phyloP scores from a whole-genome alignment of 2,113 vertebrate genomes.

The Petrocephalus microphthalmus region DNA sequence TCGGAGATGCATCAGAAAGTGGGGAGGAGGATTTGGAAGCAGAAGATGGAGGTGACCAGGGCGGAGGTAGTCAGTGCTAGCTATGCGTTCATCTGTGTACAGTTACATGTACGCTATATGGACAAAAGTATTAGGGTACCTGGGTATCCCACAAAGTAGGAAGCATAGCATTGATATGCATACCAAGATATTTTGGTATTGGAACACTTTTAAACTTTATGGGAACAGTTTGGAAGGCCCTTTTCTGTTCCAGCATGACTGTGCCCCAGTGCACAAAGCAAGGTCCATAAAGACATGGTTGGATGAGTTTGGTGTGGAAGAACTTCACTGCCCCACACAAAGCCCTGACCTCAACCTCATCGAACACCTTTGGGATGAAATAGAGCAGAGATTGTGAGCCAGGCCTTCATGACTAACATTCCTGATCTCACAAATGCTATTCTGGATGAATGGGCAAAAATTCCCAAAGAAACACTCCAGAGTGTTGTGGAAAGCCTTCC shows the following conservation, averaged over 20 bases:
- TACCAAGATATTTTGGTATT: background rate
- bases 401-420: background rate
- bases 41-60: constrained; percentile 45
- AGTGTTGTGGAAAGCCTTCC: background rate
- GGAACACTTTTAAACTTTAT: too few species aligned
- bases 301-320: background rate
- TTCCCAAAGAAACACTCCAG: background rate
- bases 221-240: background rate
- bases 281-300: background rate
- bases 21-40: constrained; percentile 54
- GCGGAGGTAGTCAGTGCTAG: constrained; percentile 36
- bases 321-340: background rate
- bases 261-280: background rate
- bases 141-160: background rate
- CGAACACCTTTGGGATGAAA: background rate
- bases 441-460: background rate
- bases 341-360: background rate
- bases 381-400: background rate
- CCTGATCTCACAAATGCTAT: too few species aligned
- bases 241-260: background rate
- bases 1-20: constrained; percentile 74
- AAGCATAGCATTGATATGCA: background rate
- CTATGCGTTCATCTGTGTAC: background rate
- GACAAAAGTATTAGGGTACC: background rate
- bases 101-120: background rate